Conservation (phyloP, 2,888 invertebrate genomes). For the Cheiracanthium punctorium region DNA sequence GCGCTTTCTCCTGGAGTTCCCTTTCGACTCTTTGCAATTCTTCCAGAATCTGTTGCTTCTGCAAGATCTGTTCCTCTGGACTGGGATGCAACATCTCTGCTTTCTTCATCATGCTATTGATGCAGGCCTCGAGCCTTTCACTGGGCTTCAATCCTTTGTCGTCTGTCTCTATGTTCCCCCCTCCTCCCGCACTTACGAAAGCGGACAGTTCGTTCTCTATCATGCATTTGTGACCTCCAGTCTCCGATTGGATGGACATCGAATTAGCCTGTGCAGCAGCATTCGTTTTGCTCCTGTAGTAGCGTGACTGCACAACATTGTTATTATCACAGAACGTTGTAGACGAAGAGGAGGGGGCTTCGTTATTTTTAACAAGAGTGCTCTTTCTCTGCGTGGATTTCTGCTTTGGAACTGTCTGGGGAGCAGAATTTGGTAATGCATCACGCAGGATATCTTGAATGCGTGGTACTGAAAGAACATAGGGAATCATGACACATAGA, state of each 20-base stretch:
- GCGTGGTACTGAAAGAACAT: conserved; percentile 43
- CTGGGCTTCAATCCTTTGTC: conserved; percentile 74
- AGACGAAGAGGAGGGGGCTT: conserved; percentile 71
- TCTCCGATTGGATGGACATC: conserved; percentile 55
- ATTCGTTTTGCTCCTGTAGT: conserved; percentile 56
- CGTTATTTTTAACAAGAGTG: conserved; percentile 55
- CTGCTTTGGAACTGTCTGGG: conserved; percentile 49
- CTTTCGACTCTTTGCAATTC: conserved; percentile 83
- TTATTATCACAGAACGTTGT: conserved; percentile 60
- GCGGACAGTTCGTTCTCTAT: conserved; percentile 33
- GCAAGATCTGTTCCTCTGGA: conserved; percentile 81
- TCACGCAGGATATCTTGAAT: conserved; percentile 63
- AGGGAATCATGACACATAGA: neutral
- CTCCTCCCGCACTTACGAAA: conserved; percentile 32
- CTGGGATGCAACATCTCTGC: conserved; percentile 74
- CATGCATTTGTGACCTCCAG: conserved; percentile 23
- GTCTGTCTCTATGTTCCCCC: conserved; percentile 50
- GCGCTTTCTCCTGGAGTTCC: conserved; percentile 80
- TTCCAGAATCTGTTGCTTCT: conserved; percentile 84
- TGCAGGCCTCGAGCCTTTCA: conserved; percentile 76
- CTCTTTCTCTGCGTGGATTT: conserved; percentile 61
- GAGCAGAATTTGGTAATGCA: conserved; percentile 30
- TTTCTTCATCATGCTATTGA: conserved; percentile 76
- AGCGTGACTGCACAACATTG: conserved; percentile 13
- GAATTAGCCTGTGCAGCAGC: conserved; percentile 68